These are phyloP conservation scores for Clupea harengus DNA, from an alignment of 2,113 vertebrate species.

Conservation along the genomic window DNA sequence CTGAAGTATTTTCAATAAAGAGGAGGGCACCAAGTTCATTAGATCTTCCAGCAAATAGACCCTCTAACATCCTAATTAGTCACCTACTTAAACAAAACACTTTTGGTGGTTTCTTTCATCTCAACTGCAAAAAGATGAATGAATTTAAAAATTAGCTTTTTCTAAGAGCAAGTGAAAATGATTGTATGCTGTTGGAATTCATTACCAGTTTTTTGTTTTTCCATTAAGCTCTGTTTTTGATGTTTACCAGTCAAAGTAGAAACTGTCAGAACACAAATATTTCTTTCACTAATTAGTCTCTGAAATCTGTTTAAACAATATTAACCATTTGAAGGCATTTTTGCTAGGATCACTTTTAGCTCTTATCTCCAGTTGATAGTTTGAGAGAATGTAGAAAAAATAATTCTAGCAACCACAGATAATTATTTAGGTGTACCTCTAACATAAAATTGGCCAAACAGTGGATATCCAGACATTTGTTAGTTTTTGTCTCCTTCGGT, in stretches of 20 bases:
- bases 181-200: conserved; percentile 16
- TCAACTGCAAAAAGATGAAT: conserved; percentile 25
- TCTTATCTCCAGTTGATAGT: background rate
- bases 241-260: conserved; percentile 23
- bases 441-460: background rate
- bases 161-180: conserved; percentile 35
- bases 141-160: conserved; percentile 9
- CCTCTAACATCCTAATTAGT: conserved; percentile 43
- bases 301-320: conserved; percentile 7
- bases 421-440: background rate
- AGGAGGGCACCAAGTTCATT: conserved; percentile 21
- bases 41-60: conserved; percentile 40
- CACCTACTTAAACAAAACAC: conserved; percentile 45
- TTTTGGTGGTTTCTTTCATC: conserved; percentile 48
- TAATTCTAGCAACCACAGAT: background rate
- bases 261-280: background rate
- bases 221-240: conserved; percentile 23
- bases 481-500: no score
- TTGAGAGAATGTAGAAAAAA: background rate
- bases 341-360: background rate
- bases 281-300: conserved; percentile 22
- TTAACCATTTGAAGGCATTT: background rate
- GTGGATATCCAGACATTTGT: no score
- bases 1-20: background rate
- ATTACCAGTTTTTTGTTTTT: conserved; percentile 9